These are phyloP conservation scores for Porphyrio hochstetteri DNA, from an alignment of 2,113 vertebrate species.

Conservation along the genomic window DNA sequence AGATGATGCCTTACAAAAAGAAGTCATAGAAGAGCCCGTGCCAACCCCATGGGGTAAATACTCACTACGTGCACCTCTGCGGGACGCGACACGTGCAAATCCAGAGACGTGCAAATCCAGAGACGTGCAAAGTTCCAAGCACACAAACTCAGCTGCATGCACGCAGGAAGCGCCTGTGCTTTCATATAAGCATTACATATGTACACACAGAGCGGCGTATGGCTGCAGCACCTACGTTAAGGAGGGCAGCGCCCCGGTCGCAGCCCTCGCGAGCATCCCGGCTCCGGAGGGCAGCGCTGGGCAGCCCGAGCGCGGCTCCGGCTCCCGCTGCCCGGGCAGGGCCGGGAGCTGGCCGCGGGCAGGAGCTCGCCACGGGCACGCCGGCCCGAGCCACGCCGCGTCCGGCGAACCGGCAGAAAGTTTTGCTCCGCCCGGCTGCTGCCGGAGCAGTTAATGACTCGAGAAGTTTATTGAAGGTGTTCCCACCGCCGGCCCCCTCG, in stretches of 20 bases:
- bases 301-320: too few relatives aligned
- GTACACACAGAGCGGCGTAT: rapidly evolving
- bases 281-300: too few relatives aligned
- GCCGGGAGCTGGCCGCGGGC: background rate
- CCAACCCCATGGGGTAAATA: rapidly evolving
- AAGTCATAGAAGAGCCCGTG: rapidly evolving
- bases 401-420: background rate
- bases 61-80: background rate
- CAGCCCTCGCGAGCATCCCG: background rate
- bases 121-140: rapidly evolving
- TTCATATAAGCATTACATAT: rapidly evolving
- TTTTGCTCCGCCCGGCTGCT: background rate
- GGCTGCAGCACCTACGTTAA: rapidly evolving
- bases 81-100: rapidly evolving
- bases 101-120: rapidly evolving
- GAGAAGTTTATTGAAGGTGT: background rate
- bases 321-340: background rate
- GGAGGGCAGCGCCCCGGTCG: background rate
- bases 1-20: background rate
- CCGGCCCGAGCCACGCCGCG: rapidly evolving
- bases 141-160: rapidly evolving
- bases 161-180: rapidly evolving
- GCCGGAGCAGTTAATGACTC: background rate
- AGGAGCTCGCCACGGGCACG: background rate
- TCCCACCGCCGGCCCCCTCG: background rate